Evolutionary conservation across 2,113 vertebrate genomes (phyloP), one percentile per base, ranked within the genome.

Genomic region (Oenanthe oenanthe): DNA sequence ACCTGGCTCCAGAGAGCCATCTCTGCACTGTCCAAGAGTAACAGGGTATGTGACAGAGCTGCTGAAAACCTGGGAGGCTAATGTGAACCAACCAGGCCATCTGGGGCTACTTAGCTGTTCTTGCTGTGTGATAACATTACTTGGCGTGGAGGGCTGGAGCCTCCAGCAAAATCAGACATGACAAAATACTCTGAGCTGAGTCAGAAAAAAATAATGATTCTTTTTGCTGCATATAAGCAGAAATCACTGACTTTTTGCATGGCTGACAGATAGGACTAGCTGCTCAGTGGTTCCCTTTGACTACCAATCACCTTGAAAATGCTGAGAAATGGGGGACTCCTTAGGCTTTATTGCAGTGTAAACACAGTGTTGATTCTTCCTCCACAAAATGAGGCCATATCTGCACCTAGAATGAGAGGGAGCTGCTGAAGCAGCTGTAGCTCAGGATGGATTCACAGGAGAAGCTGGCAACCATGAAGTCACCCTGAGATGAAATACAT

Each of bases 21-120:
- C 34, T 50, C 70, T 70, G 12, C 0, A 1, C 38, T 24, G 54
- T 85, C 85, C 82, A 97, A 90, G 70, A 92, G 60, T 70, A 95
- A 90, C 72, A 80, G 78, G 54, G 18, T 32, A 54, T 28, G 7
- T 32, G 58, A 74, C 63, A 84, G 56, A 9, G 61, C 75, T 73
- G 58, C 60, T 79, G 56, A 82, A 88, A 91, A 28, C 63, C 72
- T 73, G 31, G 58, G 89, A 83, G 81, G 75, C 12, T 80, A 70
- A 83, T 2, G 9, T 12, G 21, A 85, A 86, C 68, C 77, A 80
- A 75, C 11, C 29, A 9, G 81, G 40, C 87, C 93, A 92, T 94
- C 74, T 92, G 97, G 94, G 93, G 73, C 72, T 88, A 68, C 78
- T 97, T 94, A 97, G 76, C 87, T 88, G 77, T 67, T 84, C 85